These are phyloP conservation scores for Tetranychus cinnabarinus DNA, from an alignment of 1,140 invertebrate genomes.

Conservation along the genomic window DNA sequence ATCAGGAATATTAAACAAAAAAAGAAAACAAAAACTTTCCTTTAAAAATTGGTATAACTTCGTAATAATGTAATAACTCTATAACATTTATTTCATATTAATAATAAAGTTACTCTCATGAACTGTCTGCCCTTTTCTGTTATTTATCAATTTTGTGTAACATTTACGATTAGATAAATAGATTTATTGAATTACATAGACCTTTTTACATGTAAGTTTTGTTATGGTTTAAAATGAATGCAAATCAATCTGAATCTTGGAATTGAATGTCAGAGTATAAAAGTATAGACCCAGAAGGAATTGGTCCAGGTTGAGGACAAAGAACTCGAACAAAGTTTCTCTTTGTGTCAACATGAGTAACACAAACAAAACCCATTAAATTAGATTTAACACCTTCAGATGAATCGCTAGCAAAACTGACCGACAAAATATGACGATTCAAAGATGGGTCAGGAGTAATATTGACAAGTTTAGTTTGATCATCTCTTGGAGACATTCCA, in stretches of 20 bases:
- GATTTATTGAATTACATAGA: no score
- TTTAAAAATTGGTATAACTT: no score
- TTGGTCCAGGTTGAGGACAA: conserved; percentile 67
- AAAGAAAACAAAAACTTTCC: no score
- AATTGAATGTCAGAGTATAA: conserved; percentile 14
- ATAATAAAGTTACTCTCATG: no score
- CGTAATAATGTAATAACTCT: no score
- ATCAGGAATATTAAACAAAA: conserved; percentile 14
- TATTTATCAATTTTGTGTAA: no score
- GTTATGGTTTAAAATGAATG: no score
- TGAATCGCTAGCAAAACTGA: conserved; percentile 34
- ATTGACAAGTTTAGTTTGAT: conserved; percentile 51
- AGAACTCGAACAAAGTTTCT: conserved; percentile 61
- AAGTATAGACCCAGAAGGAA: conserved; percentile 35
- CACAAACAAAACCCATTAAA: conserved; percentile 58
- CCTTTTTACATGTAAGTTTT: no score
- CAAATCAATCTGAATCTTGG: conserved; percentile 13
- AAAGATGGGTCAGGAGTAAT: conserved; percentile 34
- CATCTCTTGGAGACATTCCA: conserved; percentile 73
- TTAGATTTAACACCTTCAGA: conserved; percentile 54
- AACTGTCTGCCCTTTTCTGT: no score
- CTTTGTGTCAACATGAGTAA: conserved; percentile 68
- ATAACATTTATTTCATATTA: no score
- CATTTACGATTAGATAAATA: no score
- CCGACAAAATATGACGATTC: conserved; percentile 62